A percentile compares a stretch with the other conserved stretches of the same genome.
Conservation (phyloP, 92 coral and sea anemone genomes). For the Phenganax stokvisi region DNA sequence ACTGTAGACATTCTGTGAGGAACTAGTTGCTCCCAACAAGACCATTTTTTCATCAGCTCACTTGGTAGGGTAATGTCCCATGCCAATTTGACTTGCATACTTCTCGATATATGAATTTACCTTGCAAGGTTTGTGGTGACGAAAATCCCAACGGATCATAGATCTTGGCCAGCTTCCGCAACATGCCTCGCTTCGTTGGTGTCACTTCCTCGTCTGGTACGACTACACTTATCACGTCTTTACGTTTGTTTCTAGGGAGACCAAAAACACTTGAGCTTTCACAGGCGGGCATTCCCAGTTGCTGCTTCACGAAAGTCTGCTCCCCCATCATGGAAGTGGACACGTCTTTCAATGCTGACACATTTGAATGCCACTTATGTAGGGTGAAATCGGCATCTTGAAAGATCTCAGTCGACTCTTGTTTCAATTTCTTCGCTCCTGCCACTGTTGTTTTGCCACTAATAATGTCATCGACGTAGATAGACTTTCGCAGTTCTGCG, state of each 20-base stretch:
- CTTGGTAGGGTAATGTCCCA: neutral
- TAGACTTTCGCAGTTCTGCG: neutral
- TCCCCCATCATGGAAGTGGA: neutral
- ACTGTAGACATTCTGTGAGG: neutral
- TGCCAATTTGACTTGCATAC: neutral
- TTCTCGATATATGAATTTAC: constrained; percentile 9
- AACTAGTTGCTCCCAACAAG: neutral
- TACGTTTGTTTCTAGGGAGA: constrained; percentile 42
- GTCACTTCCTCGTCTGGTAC: constrained; percentile 44
- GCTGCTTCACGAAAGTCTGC: constrained; percentile 48
- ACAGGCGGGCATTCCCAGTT: constrained; percentile 40
- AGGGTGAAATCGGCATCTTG: constrained; percentile 38
- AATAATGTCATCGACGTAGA: constrained; percentile 44
- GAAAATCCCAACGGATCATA: constrained; percentile 42
- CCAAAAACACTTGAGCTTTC: constrained; percentile 42
- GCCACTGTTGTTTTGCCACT: constrained; percentile 34
- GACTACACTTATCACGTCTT: constrained; percentile 39
- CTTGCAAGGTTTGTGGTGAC: constrained; percentile 2
- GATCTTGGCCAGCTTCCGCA: constrained; percentile 47
- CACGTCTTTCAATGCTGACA: constrained; percentile 26
- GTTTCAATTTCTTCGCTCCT: constrained; percentile 36
- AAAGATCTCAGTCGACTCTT: constrained; percentile 40
- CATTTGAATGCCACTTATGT: constrained; percentile 47
- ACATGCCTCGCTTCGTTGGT: constrained; percentile 45
- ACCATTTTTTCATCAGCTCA: neutral